Evolutionary conservation across 30 jellyfish, hydroid and myxozoan species (phyloP).

Genomic region (Turritopsis dohrnii): DNA sequence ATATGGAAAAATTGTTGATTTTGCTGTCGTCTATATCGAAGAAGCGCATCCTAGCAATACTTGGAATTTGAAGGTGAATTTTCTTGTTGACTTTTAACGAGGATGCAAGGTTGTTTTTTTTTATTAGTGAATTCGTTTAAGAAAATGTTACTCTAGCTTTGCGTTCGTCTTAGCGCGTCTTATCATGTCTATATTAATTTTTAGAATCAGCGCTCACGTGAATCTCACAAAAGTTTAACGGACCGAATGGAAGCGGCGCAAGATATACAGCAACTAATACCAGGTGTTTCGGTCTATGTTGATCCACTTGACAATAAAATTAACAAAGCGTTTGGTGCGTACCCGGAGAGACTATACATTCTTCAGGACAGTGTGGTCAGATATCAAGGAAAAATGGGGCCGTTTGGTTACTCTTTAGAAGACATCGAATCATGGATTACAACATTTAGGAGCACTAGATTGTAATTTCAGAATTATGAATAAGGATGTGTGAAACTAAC

Average conservation of each 20-base stretch:
- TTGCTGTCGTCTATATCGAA: conserved; percentile 65
- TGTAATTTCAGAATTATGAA: neutral
- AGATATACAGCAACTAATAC: conserved; percentile 16
- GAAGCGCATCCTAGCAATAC: conserved; percentile 84
- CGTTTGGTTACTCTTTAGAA: conserved; percentile 36
- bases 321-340: conserved; percentile 44
- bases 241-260: conserved; percentile 53
- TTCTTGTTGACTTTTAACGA: neutral
- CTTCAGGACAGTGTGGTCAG: conserved; percentile 50
- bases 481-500: no score
- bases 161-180: neutral
- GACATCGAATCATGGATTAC: conserved; percentile 49
- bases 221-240: conserved; percentile 34
- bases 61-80: conserved; percentile 68
- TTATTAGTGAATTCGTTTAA: neutral
- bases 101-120: neutral
- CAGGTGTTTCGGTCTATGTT: conserved; percentile 35
- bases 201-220: neutral
- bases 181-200: no score
- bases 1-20: conserved; percentile 62
- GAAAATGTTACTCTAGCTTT: neutral
- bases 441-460: neutral
- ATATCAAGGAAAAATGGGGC: conserved; percentile 70
- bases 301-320: conserved; percentile 47
- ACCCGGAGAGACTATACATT: conserved; percentile 65